phyloP scores from a whole-genome alignment of 2,888 invertebrate genomes.

The Hemithea aestivaria region DNA sequence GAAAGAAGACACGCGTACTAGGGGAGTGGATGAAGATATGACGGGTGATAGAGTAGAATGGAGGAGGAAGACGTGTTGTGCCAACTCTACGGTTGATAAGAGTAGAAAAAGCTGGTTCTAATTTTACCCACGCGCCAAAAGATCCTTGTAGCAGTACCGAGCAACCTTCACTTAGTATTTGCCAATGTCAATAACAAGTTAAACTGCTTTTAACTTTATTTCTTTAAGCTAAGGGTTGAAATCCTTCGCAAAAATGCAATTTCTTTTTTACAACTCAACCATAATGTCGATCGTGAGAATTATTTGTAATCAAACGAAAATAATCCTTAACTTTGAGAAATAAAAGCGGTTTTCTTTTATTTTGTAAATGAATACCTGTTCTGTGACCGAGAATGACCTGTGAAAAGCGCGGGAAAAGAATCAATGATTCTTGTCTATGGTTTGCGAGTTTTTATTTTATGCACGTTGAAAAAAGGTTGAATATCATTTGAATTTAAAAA shows the following conservation, averaged over 20 bases:
- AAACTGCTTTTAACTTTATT: constrained; percentile 17
- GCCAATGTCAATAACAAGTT: constrained; percentile 27
- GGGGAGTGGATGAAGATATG: too few relatives aligned
- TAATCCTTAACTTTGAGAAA: accelerated
- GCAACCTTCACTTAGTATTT: constrained; percentile 22
- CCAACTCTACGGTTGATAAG: too few relatives aligned
- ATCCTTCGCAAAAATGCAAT: constrained; percentile 7
- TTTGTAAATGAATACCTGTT: constrained; percentile 51
- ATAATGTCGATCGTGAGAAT: constrained; percentile 51
- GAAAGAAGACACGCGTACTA: too few relatives aligned
- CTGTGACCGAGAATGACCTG: constrained; percentile 68
- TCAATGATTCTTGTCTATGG: constrained; percentile 29
- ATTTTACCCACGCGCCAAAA: too few relatives aligned
- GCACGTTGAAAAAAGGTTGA: too few relatives aligned
- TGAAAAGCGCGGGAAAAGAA: constrained; percentile 58
- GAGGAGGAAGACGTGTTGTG: too few relatives aligned
- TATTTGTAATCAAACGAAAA: constrained; percentile 20
- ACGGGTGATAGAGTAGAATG: too few relatives aligned
- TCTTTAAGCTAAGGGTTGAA: constrained; percentile 6
- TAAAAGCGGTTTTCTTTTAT: constrained; percentile 27
- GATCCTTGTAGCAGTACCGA: constrained; percentile 24
- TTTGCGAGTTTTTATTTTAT: constrained; percentile 14
- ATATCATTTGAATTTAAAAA: too few relatives aligned
- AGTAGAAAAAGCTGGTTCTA: too few relatives aligned
- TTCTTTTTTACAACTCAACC: constrained; percentile 34